Conservation (phyloP, 2,888 invertebrate species). For the Syrista parreyssii region DNA sequence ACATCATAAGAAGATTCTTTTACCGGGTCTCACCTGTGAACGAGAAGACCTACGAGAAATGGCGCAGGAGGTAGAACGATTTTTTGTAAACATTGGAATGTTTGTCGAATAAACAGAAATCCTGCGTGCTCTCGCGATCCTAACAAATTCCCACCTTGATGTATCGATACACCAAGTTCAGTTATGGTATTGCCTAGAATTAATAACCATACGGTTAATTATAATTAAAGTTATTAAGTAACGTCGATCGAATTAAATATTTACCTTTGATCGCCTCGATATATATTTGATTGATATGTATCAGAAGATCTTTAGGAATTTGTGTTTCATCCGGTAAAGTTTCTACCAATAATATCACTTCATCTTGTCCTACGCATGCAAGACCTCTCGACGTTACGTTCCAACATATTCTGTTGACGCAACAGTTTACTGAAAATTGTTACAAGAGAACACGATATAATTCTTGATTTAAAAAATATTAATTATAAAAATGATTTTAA, state of each 20-base stretch:
- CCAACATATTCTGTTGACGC: slow-evolving; percentile 79
- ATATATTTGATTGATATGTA: slow-evolving; percentile 79
- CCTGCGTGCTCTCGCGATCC: slow-evolving; percentile 82
- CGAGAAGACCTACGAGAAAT: slow-evolving; percentile 81
- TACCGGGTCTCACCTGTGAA: slow-evolving; percentile 71
- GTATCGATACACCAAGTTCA: slow-evolving; percentile 77
- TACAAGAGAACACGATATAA: not conserved
- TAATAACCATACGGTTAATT: slow-evolving; percentile 4
- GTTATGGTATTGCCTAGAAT: slow-evolving; percentile 75
- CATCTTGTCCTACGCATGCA: slow-evolving; percentile 85
- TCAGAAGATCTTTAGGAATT: slow-evolving; percentile 79
- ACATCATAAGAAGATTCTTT: not conserved
- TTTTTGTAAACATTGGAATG: slow-evolving; percentile 84
- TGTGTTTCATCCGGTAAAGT: slow-evolving; percentile 72
- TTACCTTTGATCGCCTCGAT: slow-evolving; percentile 74
- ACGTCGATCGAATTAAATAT: not conserved
- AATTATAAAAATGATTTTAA: slow-evolving; percentile 10
- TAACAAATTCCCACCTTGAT: slow-evolving; percentile 72
- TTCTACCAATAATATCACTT: slow-evolving; percentile 81
- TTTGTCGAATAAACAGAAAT: slow-evolving; percentile 83
- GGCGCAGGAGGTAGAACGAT: slow-evolving; percentile 79
- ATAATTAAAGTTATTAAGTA: not conserved
- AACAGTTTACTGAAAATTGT: slow-evolving; percentile 76
- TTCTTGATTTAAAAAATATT: not conserved
- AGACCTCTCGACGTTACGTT: slow-evolving; percentile 83